Evolutionary conservation across 2,888 invertebrate species (phyloP).

Genomic region (Orthosia gracilis): DNA sequence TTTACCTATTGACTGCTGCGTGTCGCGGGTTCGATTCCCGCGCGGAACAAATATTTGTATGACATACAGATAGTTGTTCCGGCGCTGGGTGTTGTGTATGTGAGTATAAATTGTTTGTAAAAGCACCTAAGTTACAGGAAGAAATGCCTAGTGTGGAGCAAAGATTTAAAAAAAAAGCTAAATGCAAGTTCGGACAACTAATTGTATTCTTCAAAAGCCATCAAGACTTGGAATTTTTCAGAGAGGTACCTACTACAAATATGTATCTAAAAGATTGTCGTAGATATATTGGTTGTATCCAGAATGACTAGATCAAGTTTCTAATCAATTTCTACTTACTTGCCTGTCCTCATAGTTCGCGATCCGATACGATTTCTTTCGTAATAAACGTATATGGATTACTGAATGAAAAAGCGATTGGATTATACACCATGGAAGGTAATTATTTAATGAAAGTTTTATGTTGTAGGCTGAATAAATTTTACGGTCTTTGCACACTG

Average conservation of each 20-base stretch:
- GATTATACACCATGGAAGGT: conserved; percentile 33
- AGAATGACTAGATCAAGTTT: conserved; percentile 54
- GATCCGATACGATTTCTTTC: conserved; percentile 23
- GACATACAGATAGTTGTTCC: too few species aligned
- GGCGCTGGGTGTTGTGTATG: too few species aligned
- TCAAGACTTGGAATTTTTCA: not conserved
- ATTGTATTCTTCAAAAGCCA: conserved; percentile 2
- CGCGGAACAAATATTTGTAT: too few species aligned
- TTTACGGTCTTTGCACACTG: not conserved
- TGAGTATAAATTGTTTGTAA: too few species aligned
- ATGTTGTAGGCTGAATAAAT: conserved; percentile 4
- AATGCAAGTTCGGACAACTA: not conserved
- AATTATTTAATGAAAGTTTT: conserved; percentile 44
- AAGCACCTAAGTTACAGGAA: too few species aligned
- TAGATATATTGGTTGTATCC: conserved; percentile 30
- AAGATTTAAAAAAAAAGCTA: too few species aligned
- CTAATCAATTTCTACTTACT: conserved; percentile 54
- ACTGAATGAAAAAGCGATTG: conserved; percentile 23
- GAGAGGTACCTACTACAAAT: conserved; percentile 5
- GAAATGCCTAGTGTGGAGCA: too few species aligned
- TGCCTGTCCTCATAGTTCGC: conserved; percentile 28
- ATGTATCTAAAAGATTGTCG: conserved; percentile 7
- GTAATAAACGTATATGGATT: conserved; percentile 3
- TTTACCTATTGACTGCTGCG: too few species aligned
- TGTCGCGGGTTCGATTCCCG: too few species aligned